Conservation (phyloP, 2,888 invertebrate genomes). For the Phania funesta region DNA sequence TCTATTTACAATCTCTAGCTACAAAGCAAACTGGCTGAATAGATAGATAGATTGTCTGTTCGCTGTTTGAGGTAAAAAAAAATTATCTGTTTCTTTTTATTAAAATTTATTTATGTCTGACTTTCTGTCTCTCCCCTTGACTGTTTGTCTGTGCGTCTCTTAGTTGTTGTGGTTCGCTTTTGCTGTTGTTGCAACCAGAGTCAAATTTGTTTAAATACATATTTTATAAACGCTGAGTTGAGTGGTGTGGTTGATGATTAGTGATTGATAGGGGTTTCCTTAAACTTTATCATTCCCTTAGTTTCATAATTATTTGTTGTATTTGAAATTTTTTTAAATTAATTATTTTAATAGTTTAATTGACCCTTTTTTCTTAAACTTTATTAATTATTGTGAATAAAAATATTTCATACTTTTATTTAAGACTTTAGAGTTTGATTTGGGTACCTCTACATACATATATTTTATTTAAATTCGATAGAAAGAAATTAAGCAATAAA, state of each 20-base stretch:
- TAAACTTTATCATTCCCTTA: not conserved
- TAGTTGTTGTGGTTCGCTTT: not conserved
- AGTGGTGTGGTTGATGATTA: constrained; percentile 14
- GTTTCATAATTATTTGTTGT: not conserved
- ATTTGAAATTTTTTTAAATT: not conserved
- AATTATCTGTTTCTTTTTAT: constrained; percentile 26
- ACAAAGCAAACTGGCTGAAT: not conserved
- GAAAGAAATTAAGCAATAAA: no score
- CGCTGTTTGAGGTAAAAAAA: constrained; percentile 16
- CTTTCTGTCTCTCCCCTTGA: not conserved
- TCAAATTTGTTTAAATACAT: not conserved
- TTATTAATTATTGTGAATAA: no score
- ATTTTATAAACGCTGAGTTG: not conserved
- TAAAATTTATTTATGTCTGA: constrained; percentile 22
- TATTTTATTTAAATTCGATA: no score
- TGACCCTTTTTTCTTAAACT: no score
- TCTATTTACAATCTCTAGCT: constrained; percentile 23
- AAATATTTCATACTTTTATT: no score
- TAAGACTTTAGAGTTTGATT: no score
- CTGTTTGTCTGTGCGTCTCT: not conserved
- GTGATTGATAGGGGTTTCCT: constrained; percentile 27
- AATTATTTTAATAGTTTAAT: not conserved
- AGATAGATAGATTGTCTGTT: constrained; percentile 15
- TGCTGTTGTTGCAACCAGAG: not conserved
- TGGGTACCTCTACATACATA: no score